Base-by-base conservation (phyloP, 2,113 vertebrate species). In the Myotis davidii region DNA sequence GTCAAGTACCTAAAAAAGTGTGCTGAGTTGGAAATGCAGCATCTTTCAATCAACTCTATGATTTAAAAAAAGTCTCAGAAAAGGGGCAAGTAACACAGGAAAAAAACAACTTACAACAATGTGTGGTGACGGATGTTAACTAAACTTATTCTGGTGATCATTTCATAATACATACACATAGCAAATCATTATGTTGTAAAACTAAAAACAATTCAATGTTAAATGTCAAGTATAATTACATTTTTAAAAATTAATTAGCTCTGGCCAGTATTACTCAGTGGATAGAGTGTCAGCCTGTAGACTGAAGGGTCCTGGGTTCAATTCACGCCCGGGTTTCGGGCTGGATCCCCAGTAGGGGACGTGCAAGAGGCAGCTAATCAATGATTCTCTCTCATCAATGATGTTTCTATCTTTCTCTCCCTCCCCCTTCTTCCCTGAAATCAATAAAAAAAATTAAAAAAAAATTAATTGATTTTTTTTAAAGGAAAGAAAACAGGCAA, bases 1-100 rank as follows among this genome's bases (percentile, higher is more conserved):
- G 39, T 87, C 65, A 74, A 32, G 13, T 45, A 48, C 45, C 91
- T 77, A 65, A 73, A 81, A 42, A 42, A 70, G 45, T 20, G 37
- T 83, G 74, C 17, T 61, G 70, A 29, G 37, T 84, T 95, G 91
- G 87, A 90, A 96, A 92, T 45, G 67, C 1, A 73, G 12, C 29
- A 11, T 85, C 37, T 88, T 88, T 42, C 9, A 65, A 59, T 77
- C 21, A 48, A 76, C 25, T 74, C 73, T 45, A 10, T 2, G 32
- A 81, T 37, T 39, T 20, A 39, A 92, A 92, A 88, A 50, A 59
- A 32, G 6, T 39, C 39, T 3, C 32, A 25, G 54, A 37, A 54
- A 89, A 73, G 59, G 56, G 42, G 25, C 29, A 74, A 90, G 78
- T 18, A 59, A 91, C 37, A 48, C 39, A 87, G 56, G 50, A 8